Evolutionary conservation across 1,140 invertebrate species (phyloP).

Genomic region (Luehdorfia chinensis): DNA sequence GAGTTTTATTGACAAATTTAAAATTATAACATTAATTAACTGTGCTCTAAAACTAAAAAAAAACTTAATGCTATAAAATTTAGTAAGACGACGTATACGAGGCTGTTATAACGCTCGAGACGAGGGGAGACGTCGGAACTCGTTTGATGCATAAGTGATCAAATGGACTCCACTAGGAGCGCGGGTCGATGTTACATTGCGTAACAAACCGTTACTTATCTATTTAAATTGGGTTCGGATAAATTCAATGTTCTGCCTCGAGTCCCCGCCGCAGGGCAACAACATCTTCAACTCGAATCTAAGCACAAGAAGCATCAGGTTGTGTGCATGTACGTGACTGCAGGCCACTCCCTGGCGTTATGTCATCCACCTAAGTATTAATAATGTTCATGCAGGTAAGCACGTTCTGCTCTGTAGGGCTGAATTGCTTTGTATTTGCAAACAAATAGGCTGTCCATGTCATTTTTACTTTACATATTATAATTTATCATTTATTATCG

Average conservation of each 20-base stretch:
- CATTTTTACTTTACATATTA: too few relatives aligned
- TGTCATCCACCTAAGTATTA: constrained; percentile 26
- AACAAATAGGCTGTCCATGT: too few relatives aligned
- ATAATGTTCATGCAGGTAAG: constrained; percentile 1
- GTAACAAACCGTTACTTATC: constrained; percentile 64
- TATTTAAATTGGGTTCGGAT: constrained; percentile 66
- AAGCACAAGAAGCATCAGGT: constrained; percentile 35
- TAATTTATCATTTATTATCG: too few relatives aligned
- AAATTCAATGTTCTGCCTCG: constrained; percentile 37
- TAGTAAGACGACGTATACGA: constrained; percentile 19
- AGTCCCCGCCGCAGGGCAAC: constrained; percentile 25
- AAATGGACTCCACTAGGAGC: constrained; percentile 40
- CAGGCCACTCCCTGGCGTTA: constrained; percentile 31
- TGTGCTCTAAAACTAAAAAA: constrained; percentile 16
- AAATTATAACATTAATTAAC: constrained; percentile 10
- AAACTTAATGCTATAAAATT: constrained; percentile 25
- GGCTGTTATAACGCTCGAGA: constrained; percentile 20
- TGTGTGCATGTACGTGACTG: constrained; percentile 40
- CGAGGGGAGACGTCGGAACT: constrained; percentile 39
- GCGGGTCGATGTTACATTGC: constrained; percentile 63
- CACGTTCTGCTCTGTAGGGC: constrained; percentile 2
- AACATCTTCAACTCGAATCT: constrained; percentile 30
- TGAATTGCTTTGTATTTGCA: too few relatives aligned
- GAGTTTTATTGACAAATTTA: constrained; percentile 3
- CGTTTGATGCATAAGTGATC: constrained; percentile 65